Evolutionary conservation across 1,140 invertebrate genomes (phyloP), one percentile per base, ranked within the genome.

Genomic region (Acromyrmex echinatior): DNA sequence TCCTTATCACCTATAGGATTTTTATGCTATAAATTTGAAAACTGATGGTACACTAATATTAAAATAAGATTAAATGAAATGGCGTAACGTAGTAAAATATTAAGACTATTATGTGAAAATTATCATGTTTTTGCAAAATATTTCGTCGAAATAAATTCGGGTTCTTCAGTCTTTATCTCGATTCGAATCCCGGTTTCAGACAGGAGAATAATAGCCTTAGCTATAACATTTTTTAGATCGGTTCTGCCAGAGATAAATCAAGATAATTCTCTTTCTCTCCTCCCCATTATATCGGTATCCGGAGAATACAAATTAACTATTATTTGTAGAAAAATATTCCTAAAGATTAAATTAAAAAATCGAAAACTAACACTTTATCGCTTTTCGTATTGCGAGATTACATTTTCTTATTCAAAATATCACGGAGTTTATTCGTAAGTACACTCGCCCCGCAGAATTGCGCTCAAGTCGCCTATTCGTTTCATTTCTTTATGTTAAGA

Each of bases 161-260:
- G 0, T 21, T 49, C 56, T n/a, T 51, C 0, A 53, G 0, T 73
- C 51, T 58, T 58, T 73, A 71, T 73, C 63, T 10, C 58, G 53
- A 65, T 35, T 80, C 49, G 12, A 79, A 14, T 12, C 28, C 45
- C 14, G 10, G 1, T 81, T 35, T 80, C 35, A 70, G 76, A 21
- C 14, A 78, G 77, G 56, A 74, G 58, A 76, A 80, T 65, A 60
- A 79, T 84, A 87, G 88, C 21, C 31, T 74, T 74, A 35, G 5
- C 31, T 39, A 21, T 21, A 58, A 74, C 80, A 58, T n/a, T 25
- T 28, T 18, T 45, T 79, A 87, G 92, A 91, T 90, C 91, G 91
- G 90, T 92, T 91, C 85, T 87, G 87, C 87, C 77, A 90, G 87
- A 90, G 86, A 91, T 91, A 93, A 90, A 73, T 89, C 76, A 45